Base-by-base conservation (phyloP, 2,888 invertebrate species). In the Lycaena phlaeas region DNA sequence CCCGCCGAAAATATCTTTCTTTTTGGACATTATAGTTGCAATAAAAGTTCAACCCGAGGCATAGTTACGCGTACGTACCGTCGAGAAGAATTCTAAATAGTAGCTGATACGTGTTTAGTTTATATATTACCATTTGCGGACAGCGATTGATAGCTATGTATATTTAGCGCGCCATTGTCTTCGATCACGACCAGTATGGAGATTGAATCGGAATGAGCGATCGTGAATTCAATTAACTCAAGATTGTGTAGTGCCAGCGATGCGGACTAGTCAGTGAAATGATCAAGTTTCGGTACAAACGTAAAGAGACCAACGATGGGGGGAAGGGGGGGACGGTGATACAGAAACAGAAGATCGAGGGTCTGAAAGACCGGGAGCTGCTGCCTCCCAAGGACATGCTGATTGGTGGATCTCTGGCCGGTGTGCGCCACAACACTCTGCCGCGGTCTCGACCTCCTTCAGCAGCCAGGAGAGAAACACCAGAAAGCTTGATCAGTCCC, bases 281-380 rank as follows among this genome's bases (percentile, higher is more conserved):
- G 89, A 89, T 89, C 50, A 89, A 89, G 74, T 89, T 89, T 76
- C 87, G 89, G 48, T 89, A 89, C 54, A 89, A 89, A 59, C 87
- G 88, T 50, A 89, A 89, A 66, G 89, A 89, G 62, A 59, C 65
- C 45, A 72, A 51, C 59, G 61, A 61, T 51, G 65, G 65, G 9
- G 48, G 51, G 10, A 71, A 70, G 51, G 67, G 59, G 6, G 72
- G 72, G 25, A 68, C 72, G 15, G 68, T 71, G 43, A 71, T 79
- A 45, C 82, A 81, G 64, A 82, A 82, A 63, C 77, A 76, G 65
- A 84, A 81, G 64, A 79, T 81, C 36, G 84, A 85, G 40, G 79
- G 68, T 50, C 57, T 84, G 12, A 66, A 71, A 42, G 78, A 78
- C 46, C 60, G 76, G 50, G 85, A 85, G 56, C 50, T 85, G 48